These are phyloP conservation scores for Calameuta pallipes DNA, from an alignment of 2,888 invertebrate species.

Conservation along the genomic window DNA sequence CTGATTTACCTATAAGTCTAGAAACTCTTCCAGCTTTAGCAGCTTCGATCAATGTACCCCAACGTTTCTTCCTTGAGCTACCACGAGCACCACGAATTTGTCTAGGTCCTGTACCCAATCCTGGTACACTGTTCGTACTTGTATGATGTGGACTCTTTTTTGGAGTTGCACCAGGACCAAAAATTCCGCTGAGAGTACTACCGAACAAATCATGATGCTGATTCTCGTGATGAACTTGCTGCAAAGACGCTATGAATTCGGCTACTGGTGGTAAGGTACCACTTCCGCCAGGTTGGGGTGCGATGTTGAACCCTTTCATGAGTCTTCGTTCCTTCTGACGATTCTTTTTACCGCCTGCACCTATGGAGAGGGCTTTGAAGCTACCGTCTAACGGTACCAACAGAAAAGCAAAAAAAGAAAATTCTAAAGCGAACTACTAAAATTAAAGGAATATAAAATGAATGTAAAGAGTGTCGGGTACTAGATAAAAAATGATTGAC, in stretches of 20 bases:
- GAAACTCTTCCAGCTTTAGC: constrained; percentile 85
- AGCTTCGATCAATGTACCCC: constrained; percentile 89
- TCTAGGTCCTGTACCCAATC: constrained; percentile 46
- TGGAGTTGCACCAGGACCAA: constrained; percentile 68
- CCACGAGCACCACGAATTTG: constrained; percentile 43
- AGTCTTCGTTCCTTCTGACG: constrained; percentile 91
- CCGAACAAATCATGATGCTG: constrained; percentile 73
- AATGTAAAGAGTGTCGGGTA: constrained; percentile 11
- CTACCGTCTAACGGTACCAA: constrained; percentile 53
- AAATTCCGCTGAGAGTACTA: constrained; percentile 79
- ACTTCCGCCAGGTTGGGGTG: constrained; percentile 71
- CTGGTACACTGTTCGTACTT: constrained; percentile 61
- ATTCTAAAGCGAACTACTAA: constrained; percentile 28
- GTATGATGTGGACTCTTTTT: constrained; percentile 66
- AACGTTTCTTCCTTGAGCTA: constrained; percentile 77
- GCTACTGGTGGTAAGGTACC: constrained; percentile 79
- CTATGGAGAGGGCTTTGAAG: constrained; percentile 68
- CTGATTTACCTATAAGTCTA: constrained; percentile 75
- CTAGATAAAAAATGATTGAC: neutral
- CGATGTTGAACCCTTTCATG: constrained; percentile 95
- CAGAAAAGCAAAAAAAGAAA: constrained; percentile 37
- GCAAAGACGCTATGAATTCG: constrained; percentile 81
- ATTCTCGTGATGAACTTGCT: constrained; percentile 70
- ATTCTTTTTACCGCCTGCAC: constrained; percentile 92
- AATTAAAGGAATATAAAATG: constrained; percentile 36